These are phyloP conservation scores for Zosterops pallidus DNA, from an alignment of 2,113 vertebrate species.

Conservation along the genomic window DNA sequence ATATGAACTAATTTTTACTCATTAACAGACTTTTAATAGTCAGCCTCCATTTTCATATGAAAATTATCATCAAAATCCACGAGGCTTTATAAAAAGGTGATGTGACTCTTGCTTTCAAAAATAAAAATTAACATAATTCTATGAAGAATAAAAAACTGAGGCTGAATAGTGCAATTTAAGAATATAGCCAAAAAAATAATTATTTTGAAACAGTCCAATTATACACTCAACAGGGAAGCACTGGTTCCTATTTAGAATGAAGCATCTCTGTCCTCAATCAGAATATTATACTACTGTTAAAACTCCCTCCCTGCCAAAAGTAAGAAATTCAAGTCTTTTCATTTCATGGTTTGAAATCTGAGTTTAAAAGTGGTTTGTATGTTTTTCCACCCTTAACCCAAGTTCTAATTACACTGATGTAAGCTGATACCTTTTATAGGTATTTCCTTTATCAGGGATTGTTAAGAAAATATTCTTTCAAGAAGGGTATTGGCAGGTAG, in stretches of 20 bases:
- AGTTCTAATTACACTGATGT: slow-evolving; percentile 41
- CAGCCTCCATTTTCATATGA: not conserved
- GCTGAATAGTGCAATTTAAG: not conserved
- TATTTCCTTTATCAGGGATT: slow-evolving; percentile 20
- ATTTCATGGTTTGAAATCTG: slow-evolving; percentile 39
- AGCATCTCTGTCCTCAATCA: slow-evolving; percentile 1
- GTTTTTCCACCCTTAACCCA: not conserved
- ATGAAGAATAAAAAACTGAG: not conserved
- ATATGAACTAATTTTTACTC: not conserved
- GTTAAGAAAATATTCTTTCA: slow-evolving; percentile 33
- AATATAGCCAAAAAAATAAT: not conserved
- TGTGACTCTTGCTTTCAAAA: not conserved
- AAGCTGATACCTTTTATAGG: not conserved
- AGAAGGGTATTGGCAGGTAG: not conserved
- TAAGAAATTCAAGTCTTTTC: slow-evolving; percentile 16
- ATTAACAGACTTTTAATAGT: not conserved
- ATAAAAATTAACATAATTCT: not conserved
- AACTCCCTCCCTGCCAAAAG: slow-evolving; percentile 26
- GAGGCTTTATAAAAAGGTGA: not conserved
- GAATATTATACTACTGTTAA: not conserved
- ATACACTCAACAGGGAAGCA: not conserved
- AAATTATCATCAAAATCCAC: not conserved
- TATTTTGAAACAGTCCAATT: not conserved
- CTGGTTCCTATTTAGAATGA: not conserved
- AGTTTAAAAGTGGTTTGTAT: slow-evolving; percentile 1